Evolutionary conservation across 2,113 vertebrate species (phyloP).

Genomic region (Leuciscus idus): DNA sequence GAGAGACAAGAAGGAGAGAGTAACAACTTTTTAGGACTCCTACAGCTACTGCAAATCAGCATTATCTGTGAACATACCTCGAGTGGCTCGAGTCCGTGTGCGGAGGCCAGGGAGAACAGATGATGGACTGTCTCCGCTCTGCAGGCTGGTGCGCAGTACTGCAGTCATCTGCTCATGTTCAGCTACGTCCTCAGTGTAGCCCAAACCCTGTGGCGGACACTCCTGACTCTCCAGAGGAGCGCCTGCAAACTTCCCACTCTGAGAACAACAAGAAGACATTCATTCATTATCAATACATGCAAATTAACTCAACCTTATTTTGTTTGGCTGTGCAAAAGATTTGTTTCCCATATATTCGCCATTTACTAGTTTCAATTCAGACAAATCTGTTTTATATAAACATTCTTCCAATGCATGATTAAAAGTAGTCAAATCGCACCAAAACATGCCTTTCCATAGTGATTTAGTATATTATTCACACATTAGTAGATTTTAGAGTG

Average conservation of each 20-base stretch:
- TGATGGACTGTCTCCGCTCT: conserved; percentile 69
- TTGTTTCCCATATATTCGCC: neutral
- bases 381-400: neutral
- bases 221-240: conserved; percentile 71
- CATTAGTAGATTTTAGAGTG: neutral
- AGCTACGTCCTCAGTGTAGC: conserved; percentile 82
- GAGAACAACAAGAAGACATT: neutral
- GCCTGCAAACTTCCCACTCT: conserved; percentile 91
- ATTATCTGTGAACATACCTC: conserved; percentile 70
- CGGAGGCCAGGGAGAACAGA: conserved; percentile 80
- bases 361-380: neutral
- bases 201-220: conserved; percentile 81
- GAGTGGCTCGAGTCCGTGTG: conserved; percentile 82
- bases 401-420: neutral
- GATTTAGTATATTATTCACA: conserved; percentile 10
- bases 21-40: neutral
- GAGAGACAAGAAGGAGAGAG: conserved; percentile 18
- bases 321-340: neutral
- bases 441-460: neutral
- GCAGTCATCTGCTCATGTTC: conserved; percentile 98
- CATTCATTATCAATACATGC: neutral
- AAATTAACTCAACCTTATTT: neutral
- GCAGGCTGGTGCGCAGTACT: conserved; percentile 81
- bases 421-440: neutral
- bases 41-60: neutral